Evolutionary conservation across 2,797 vertebrate genomes (phyloP), one percentile per base, ranked within the genome.

Genomic region (Muscicapa striata): DNA sequence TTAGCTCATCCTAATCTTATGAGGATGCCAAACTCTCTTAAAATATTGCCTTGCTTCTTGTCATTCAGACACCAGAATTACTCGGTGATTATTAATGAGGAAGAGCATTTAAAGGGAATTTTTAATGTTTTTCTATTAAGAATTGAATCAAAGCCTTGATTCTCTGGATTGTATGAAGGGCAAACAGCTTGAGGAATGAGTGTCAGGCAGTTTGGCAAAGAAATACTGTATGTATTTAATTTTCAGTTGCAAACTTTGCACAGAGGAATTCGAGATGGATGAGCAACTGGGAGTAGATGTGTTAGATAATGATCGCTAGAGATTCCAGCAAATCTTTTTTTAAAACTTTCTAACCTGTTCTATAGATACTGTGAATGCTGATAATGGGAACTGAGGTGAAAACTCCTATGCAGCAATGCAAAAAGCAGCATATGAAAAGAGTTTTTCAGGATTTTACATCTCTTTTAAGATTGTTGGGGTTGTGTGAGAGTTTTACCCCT

Each of bases 121-220:
- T 89, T 73, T 43, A 72, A 94, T 90, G n/a, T 40, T 84, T 76
- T 90, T 54, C 45, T 92, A n/a, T 91, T 84, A 91, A 92, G 94
- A 95, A 92, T 78, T 84, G 73, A 94, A 86, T 92, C 48, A 73
- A 77, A 95, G 63, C 11, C 7, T 8, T 48, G 45, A 62, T 90
- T 61, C 17, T 88, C 30, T 88, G 62, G 94, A 72, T 69, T 85
- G 16, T 32, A 22, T 3, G 8, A 76, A 69, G 89, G 58, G 61
- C 49, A 79, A 70, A 73, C n/a, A 91, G 40, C 52, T 76, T 76
- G 74, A 78, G 67, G 46, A 89, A 64, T 51, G 40, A 57, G 10
- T 41, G n/a, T 89, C 34, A 82, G 77, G 61, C 34, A 80, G 48
- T 67, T 87, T 95, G 86, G 66, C 4, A 6, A 92, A 62, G 43